phyloP scores from a whole-genome alignment of 2,888 invertebrate species.

The Schrankia costaestrigalis region DNA sequence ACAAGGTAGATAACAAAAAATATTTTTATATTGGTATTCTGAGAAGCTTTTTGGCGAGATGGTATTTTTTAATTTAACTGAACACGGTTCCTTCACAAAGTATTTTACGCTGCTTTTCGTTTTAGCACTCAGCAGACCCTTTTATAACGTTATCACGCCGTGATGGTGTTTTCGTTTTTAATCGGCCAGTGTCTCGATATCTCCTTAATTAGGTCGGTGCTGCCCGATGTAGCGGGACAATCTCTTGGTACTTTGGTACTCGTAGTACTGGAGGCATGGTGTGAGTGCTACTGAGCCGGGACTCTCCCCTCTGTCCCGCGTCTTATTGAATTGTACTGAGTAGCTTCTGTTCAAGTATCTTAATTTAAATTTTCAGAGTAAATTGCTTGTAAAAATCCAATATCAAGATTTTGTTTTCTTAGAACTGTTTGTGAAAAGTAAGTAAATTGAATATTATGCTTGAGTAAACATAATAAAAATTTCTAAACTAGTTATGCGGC shows the following conservation, averaged over 20 bases:
- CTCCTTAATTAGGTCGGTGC: slow-evolving; percentile 5
- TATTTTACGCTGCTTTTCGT: slow-evolving; percentile 14
- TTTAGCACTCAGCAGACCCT: slow-evolving; percentile 11
- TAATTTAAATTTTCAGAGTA: too few relatives aligned
- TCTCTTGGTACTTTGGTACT: background rate
- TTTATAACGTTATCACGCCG: slow-evolving; percentile 16
- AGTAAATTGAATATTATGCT: too few relatives aligned
- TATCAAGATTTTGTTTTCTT: too few relatives aligned
- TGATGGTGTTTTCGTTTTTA: slow-evolving; percentile 22
- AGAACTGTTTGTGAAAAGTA: too few relatives aligned
- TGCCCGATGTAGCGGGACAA: slow-evolving; percentile 2
- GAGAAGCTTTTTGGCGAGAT: slow-evolving; percentile 17
- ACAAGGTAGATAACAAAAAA: slow-evolving; percentile 16
- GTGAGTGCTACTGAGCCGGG: background rate
- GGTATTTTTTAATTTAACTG: slow-evolving; percentile 36
- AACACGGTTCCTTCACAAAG: slow-evolving; percentile 15
- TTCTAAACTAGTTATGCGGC: too few relatives aligned
- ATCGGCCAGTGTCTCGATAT: slow-evolving; percentile 8
- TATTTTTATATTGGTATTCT: slow-evolving; percentile 27
- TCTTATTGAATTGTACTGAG: slow-evolving; percentile 3
- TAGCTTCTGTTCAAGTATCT: too few relatives aligned
- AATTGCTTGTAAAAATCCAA: too few relatives aligned
- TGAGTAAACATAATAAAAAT: too few relatives aligned
- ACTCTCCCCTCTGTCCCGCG: background rate
- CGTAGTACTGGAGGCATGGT: background rate